These are phyloP conservation scores for Notoglanidium macrostoma DNA, from an alignment of 2,797 vertebrate genomes.

Conservation along the genomic window DNA sequence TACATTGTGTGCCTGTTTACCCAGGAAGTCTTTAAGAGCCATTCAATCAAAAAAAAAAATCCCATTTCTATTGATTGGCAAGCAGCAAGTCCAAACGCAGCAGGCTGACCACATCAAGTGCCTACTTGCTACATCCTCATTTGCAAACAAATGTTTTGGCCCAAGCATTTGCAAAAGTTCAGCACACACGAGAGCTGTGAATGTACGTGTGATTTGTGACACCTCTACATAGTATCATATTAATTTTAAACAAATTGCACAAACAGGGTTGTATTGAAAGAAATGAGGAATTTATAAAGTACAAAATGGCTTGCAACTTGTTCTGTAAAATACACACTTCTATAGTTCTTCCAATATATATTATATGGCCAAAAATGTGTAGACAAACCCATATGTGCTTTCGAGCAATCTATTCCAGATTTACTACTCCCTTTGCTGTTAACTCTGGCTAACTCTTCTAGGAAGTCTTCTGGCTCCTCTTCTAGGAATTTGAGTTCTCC, in stretches of 20 bases:
- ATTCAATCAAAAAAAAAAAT: slow-evolving; percentile 16
- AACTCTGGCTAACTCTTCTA: not conserved
- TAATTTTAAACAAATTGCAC: not conserved
- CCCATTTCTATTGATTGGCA: slow-evolving; percentile 10
- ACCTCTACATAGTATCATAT: not conserved
- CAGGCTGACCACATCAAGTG: not conserved
- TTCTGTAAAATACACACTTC: not conserved
- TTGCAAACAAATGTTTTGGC: slow-evolving; percentile 22
- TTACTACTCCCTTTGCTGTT: not conserved
- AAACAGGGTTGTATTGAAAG: not conserved
- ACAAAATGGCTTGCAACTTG: not conserved
- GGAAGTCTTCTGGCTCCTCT: not conserved
- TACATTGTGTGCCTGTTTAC: slow-evolving; percentile 3
- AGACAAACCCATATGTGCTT: not conserved
- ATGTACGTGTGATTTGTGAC: slow-evolving; percentile 7
- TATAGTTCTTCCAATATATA: not conserved
- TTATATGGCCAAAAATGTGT: not conserved
- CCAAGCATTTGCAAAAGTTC: slow-evolving; percentile 28
- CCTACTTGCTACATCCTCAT: slow-evolving; percentile 16
- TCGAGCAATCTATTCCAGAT: not conserved
- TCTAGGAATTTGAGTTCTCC: not conserved
- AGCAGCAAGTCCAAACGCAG: not conserved
- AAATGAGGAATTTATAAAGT: not conserved
- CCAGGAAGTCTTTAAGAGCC: slow-evolving; percentile 17
- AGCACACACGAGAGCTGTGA: not conserved